These are phyloP conservation scores for Lepidurus couesii DNA, from an alignment of 1,140 invertebrate species.

Conservation along the genomic window DNA sequence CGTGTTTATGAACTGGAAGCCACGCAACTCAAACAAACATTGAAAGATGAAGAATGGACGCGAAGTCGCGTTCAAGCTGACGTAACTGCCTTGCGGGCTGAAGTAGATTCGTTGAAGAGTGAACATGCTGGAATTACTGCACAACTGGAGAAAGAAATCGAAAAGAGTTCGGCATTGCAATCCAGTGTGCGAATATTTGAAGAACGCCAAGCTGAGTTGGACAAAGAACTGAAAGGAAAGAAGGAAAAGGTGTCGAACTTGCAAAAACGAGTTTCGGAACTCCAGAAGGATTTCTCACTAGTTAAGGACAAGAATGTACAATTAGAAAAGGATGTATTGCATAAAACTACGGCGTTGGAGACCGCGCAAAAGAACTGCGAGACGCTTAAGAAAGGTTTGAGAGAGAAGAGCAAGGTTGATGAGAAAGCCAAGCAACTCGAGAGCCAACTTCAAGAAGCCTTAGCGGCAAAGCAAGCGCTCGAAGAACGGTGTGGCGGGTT, in stretches of 20 bases:
- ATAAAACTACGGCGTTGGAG: not conserved
- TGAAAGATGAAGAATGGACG: not conserved
- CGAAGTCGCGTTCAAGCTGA: not conserved
- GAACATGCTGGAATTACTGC: not conserved
- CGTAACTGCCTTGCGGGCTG: not conserved
- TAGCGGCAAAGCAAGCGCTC: not conserved
- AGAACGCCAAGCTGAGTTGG: not conserved
- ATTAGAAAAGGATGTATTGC: slow-evolving; percentile 6
- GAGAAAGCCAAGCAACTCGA: not conserved
- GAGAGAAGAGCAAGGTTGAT: not conserved
- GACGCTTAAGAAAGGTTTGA: slow-evolving; percentile 5
- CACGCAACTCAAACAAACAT: not conserved
- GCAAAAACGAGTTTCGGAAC: slow-evolving; percentile 1
- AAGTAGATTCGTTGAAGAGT: not conserved
- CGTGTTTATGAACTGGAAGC: not conserved
- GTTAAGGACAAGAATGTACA: not conserved
- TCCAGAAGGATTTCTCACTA: not conserved
- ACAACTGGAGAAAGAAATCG: not conserved
- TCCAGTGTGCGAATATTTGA: not conserved
- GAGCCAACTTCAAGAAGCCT: not conserved
- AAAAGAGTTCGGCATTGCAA: not conserved
- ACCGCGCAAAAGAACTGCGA: not conserved
- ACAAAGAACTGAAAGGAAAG: not conserved
- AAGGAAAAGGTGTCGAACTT: not conserved
- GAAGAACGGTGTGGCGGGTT: slow-evolving; percentile 12